Percentiles rank a stretch among this genome's conserved stretches.
phyloP scores from a whole-genome alignment of 2,797 vertebrate genomes.

The Pipistrellus pipistrellus region DNA sequence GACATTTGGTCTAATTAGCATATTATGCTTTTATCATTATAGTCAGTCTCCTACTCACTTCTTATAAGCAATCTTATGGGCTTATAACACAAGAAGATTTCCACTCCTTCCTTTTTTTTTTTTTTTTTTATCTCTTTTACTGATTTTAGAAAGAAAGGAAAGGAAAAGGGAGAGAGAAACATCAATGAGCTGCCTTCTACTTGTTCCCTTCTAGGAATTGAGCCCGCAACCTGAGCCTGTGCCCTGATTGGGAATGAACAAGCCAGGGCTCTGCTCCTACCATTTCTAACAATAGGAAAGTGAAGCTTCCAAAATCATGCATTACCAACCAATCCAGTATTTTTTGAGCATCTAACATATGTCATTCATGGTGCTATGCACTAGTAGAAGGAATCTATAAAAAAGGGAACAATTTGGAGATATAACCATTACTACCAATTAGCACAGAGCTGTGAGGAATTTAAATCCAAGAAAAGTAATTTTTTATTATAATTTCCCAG shows the following conservation, averaged over 20 bases:
- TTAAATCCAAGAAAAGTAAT: constrained; percentile 10
- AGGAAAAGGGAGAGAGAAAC: background rate
- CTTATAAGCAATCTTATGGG: background rate
- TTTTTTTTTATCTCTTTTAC: background rate
- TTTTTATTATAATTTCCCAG: constrained; percentile 30
- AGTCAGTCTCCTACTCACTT: background rate
- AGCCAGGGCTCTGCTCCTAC: background rate
- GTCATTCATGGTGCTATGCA: background rate
- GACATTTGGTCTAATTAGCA: too few species aligned
- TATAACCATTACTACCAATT: background rate
- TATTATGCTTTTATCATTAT: background rate
- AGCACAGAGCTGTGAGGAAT: background rate
- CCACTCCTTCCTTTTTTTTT: background rate
- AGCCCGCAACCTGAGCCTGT: background rate
- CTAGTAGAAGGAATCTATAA: background rate
- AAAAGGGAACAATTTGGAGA: background rate
- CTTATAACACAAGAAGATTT: background rate
- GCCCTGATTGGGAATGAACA: background rate
- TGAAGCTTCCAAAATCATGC: background rate
- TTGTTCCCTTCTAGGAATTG: background rate
- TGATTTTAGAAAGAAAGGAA: background rate
- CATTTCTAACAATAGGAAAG: constrained; percentile 29
- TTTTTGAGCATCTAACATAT: background rate
- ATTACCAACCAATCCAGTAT: background rate
- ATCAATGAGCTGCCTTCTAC: background rate